These are phyloP conservation scores for Anhinga anhinga DNA, from an alignment of 2,113 vertebrate genomes.

Conservation along the genomic window DNA sequence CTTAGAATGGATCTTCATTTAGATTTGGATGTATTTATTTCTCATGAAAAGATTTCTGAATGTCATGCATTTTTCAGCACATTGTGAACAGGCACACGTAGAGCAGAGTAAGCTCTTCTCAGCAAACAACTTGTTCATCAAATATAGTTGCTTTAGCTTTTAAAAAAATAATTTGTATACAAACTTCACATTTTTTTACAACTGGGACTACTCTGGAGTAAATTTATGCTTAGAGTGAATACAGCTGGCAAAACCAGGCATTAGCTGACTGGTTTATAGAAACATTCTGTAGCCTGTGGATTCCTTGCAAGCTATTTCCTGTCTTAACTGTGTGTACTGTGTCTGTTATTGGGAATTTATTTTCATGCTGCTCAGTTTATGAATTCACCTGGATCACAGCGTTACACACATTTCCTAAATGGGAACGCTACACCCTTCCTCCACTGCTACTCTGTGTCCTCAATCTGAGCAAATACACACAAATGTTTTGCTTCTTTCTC, in stretches of 20 bases:
- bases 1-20: not conserved
- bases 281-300: not conserved
- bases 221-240: not conserved
- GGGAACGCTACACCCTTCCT: not conserved
- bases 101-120: not conserved
- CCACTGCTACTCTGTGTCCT: not conserved
- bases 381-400: not conserved
- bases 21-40: not conserved
- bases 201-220: not conserved
- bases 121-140: not conserved
- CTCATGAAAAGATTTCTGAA: not conserved
- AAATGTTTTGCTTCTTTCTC: not conserved
- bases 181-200: rapidly evolving
- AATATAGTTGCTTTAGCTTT: not conserved
- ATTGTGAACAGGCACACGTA: not conserved
- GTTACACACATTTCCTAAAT: not conserved
- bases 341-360: not conserved
- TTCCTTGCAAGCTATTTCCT: not conserved
- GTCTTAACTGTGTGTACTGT: not conserved
- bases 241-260: not conserved
- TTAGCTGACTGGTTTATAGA: not conserved
- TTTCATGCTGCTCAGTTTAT: not conserved
- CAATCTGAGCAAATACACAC: not conserved
- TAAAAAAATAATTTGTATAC: not conserved
- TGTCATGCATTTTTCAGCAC: not conserved